phyloP scores from a whole-genome alignment of 2,797 vertebrate species.

The Babyrousa celebensis region DNA sequence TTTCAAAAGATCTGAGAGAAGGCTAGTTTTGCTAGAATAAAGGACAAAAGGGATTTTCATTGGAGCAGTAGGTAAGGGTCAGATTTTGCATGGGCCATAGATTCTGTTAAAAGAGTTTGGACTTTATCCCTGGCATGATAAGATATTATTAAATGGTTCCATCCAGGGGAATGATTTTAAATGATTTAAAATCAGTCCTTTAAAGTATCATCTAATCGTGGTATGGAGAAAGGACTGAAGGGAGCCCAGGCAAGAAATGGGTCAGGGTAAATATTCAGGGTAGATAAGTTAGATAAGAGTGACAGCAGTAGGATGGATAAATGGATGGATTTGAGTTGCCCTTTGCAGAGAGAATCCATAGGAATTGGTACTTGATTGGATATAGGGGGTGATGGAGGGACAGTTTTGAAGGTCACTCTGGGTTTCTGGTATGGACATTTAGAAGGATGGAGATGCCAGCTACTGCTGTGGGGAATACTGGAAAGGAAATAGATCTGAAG shows the following conservation, averaged over 20 bases:
- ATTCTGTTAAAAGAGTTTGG: background rate
- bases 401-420: background rate
- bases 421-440: background rate
- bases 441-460: background rate
- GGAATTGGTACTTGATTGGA: background rate
- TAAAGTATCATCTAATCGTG: background rate
- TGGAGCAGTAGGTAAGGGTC: background rate
- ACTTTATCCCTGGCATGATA: background rate
- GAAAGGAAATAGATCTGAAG: background rate
- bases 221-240: background rate
- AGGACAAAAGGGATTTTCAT: background rate
- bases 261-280: background rate
- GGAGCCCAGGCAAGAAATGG: background rate
- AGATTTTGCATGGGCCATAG: background rate
- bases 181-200: background rate
- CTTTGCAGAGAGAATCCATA: background rate
- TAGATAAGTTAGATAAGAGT: background rate
- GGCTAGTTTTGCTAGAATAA: background rate
- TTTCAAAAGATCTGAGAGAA: conserved; percentile 19
- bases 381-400: background rate
- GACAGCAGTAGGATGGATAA: background rate
- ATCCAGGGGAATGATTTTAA: background rate
- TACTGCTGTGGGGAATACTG: background rate
- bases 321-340: background rate
- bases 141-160: background rate